Evolutionary conservation across 2,797 vertebrate species (phyloP).

Genomic region (Pteronotus mesoamericanus): DNA sequence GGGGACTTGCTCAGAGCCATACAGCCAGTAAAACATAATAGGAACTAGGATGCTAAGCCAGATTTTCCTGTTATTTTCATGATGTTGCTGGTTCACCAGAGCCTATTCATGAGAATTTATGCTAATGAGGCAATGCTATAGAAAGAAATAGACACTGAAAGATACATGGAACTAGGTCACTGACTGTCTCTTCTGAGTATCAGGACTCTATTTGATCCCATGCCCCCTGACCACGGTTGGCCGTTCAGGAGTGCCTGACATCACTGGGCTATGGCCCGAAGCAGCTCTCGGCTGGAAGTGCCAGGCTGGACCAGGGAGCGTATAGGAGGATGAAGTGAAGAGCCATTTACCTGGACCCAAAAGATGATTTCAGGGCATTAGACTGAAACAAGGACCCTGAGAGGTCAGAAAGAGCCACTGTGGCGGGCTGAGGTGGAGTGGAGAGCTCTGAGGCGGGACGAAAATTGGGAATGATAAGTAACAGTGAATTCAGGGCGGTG

Average conservation of each 20-base stretch:
- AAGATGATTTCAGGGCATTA: neutral
- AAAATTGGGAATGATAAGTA: neutral
- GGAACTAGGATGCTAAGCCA: neutral
- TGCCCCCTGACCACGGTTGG: neutral
- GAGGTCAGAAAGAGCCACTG: neutral
- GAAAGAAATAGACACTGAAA: neutral
- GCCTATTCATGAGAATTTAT: neutral
- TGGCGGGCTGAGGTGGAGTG: neutral
- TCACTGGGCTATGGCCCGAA: neutral
- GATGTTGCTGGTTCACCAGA: neutral
- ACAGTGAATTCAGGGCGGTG: neutral
- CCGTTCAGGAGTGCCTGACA: neutral
- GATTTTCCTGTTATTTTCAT: neutral
- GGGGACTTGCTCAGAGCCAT: neutral
- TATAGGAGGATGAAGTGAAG: neutral
- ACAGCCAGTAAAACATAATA: neutral
- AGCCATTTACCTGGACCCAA: neutral
- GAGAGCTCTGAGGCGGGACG: neutral
- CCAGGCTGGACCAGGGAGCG: neutral
- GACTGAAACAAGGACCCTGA: neutral
- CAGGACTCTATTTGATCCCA: neutral
- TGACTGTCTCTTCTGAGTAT: neutral
- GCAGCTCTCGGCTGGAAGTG: neutral
- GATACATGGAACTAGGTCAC: neutral
- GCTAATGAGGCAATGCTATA: neutral